Percentiles rank a stretch among this genome's conserved stretches.
Conservation (phyloP, 2,888 invertebrate species). For the Dascillus cervinus region DNA sequence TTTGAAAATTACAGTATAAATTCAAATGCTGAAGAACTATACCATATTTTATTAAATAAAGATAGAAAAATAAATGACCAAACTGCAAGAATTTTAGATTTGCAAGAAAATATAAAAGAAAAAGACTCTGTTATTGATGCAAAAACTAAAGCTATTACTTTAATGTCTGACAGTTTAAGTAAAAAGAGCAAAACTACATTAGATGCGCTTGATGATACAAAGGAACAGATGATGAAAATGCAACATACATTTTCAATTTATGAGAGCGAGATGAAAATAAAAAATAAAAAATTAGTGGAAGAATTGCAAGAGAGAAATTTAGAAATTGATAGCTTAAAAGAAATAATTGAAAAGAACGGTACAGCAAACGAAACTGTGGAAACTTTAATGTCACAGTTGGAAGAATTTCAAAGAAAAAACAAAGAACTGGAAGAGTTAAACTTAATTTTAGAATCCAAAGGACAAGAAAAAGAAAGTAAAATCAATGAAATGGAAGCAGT, state of each 20-base stretch:
- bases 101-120: conserved; percentile 74
- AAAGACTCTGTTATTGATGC: conserved; percentile 79
- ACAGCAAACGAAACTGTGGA: not conserved
- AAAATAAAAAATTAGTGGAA: conserved; percentile 53
- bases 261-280: conserved; percentile 63
- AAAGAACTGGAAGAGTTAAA: conserved; percentile 18
- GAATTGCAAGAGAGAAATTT: conserved; percentile 51
- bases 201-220: conserved; percentile 68
- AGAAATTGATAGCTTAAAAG: conserved; percentile 37
- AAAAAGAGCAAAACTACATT: conserved; percentile 65
- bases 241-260: conserved; percentile 66
- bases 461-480: conserved; percentile 12
- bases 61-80: conserved; percentile 60
- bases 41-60: conserved; percentile 48
- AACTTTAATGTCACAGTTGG: too few species aligned
- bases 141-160: conserved; percentile 67
- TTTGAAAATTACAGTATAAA: conserved; percentile 32
- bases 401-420: conserved; percentile 3
- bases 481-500: conserved; percentile 6
- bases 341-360: conserved; percentile 14
- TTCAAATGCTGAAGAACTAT: conserved; percentile 36
- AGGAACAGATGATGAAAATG: conserved; percentile 73
- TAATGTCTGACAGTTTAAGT: conserved; percentile 66
- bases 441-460: conserved; percentile 6
- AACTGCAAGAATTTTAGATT: conserved; percentile 64